Conservation (phyloP, 2,113 vertebrate species). For the Brachionichthys hirsutus region DNA sequence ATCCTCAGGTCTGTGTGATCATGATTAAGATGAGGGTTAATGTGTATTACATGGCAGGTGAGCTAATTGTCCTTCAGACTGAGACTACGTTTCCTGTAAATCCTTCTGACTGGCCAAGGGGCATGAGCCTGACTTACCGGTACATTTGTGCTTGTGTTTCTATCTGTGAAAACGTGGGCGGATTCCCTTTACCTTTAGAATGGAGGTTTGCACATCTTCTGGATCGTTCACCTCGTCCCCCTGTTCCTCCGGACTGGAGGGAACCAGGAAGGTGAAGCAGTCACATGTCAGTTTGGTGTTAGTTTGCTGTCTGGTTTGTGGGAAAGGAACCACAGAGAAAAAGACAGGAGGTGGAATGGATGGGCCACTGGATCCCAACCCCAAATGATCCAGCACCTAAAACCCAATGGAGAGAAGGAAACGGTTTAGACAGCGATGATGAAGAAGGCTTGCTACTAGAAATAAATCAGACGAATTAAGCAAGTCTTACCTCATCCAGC, state of each 20-base stretch:
- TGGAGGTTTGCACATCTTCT: neutral
- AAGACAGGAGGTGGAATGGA: conserved; percentile 74
- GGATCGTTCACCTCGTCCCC: conserved; percentile 67
- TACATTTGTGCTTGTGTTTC: neutral
- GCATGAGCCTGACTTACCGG: neutral
- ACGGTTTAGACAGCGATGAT: conserved; percentile 1
- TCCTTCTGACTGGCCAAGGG: neutral
- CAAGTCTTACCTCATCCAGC: conserved; percentile 71
- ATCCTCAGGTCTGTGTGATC: too few relatives aligned
- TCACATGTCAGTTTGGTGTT: conserved; percentile 33
- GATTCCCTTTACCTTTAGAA: conserved; percentile 69
- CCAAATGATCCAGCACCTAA: conserved; percentile 84
- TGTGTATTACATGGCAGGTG: too few relatives aligned
- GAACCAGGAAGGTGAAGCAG: conserved; percentile 78
- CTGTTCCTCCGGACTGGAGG: conserved; percentile 27
- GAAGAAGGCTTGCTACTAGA: neutral
- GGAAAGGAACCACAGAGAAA: conserved; percentile 83
- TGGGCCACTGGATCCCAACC: conserved; percentile 77
- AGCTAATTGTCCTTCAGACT: neutral
- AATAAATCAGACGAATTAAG: neutral
- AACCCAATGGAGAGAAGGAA: neutral
- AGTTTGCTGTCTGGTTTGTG: conserved; percentile 54
- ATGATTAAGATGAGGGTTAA: too few relatives aligned
- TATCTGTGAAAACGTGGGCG: neutral
- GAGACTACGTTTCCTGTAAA: neutral